These are phyloP conservation scores for Trogon surrucura DNA, from an alignment of 2,113 vertebrate genomes.

Conservation along the genomic window DNA sequence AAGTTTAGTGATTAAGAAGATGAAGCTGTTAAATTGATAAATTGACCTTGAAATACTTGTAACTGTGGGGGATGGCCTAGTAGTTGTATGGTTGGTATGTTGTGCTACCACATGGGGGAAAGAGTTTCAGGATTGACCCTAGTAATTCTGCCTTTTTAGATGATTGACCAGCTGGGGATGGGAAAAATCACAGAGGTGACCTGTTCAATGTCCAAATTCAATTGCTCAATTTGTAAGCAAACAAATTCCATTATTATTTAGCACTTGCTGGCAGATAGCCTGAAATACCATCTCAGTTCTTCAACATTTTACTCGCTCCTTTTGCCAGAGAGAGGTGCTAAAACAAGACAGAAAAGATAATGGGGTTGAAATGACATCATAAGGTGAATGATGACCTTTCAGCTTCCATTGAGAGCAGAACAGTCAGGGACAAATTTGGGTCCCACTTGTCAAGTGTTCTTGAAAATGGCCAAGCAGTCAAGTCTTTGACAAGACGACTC, in stretches of 20 bases:
- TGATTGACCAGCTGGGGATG: constrained; percentile 11
- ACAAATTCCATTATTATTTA: constrained; percentile 62
- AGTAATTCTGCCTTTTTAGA: constrained; percentile 11
- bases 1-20: constrained; percentile 97
- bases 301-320: not conserved
- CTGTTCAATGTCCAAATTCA: constrained; percentile 44
- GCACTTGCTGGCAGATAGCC: constrained; percentile 19
- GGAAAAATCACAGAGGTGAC: constrained; percentile 34
- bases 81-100: constrained; percentile 72
- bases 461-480: constrained; percentile 42
- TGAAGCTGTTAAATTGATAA: constrained; percentile 92
- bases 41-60: constrained; percentile 92
- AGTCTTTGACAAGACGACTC: constrained; percentile 49
- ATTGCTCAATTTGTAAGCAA: constrained; percentile 52
- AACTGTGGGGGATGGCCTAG: constrained; percentile 82
- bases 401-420: constrained; percentile 24
- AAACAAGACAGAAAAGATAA: constrained; percentile 55
- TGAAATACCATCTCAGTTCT: constrained; percentile 33
- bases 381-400: constrained; percentile 60
- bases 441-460: constrained; percentile 7
- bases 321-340: constrained; percentile 57
- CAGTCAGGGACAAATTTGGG: constrained; percentile 35
- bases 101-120: constrained; percentile 51
- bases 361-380: constrained; percentile 48
- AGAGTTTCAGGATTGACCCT: constrained; percentile 49